Percentiles rank a stretch among this genome's conserved stretches.
These are phyloP conservation scores for Octopus bimaculoides DNA, from an alignment of 1,140 invertebrate genomes.

Conservation along the genomic window DNA sequence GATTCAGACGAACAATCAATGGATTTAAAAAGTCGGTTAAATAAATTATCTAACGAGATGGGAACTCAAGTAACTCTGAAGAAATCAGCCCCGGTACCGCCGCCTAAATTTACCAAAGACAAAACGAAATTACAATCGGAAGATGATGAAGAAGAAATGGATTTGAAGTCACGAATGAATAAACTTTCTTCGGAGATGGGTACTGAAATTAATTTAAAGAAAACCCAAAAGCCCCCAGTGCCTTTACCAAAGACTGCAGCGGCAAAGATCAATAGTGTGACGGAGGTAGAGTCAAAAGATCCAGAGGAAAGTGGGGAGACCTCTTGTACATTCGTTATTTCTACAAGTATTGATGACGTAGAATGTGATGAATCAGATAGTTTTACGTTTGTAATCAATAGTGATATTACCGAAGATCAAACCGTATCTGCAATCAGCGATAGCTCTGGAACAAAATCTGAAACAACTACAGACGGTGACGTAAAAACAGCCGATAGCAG, in stretches of 20 bases:
- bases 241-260: not conserved
- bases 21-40: not conserved
- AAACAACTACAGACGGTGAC: too few relatives aligned
- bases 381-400: too few relatives aligned
- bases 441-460: too few relatives aligned
- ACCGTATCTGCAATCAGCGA: too few relatives aligned
- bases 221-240: not conserved
- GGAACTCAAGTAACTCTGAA: not conserved
- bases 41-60: not conserved
- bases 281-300: too few relatives aligned
- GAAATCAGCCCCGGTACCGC: not conserved
- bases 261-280: too few relatives aligned
- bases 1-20: not conserved
- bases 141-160: not conserved
- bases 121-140: not conserved
- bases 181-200: not conserved
- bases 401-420: too few relatives aligned
- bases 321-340: too few relatives aligned
- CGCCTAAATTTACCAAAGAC: not conserved
- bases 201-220: not conserved
- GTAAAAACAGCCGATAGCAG: too few relatives aligned
- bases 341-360: too few relatives aligned
- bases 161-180: not conserved
- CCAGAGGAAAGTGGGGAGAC: too few relatives aligned
- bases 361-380: too few relatives aligned